Percentiles rank a stretch among this genome's conserved stretches.
phyloP scores from a whole-genome alignment of 2,113 vertebrate genomes.

The Nothocercus julius region DNA sequence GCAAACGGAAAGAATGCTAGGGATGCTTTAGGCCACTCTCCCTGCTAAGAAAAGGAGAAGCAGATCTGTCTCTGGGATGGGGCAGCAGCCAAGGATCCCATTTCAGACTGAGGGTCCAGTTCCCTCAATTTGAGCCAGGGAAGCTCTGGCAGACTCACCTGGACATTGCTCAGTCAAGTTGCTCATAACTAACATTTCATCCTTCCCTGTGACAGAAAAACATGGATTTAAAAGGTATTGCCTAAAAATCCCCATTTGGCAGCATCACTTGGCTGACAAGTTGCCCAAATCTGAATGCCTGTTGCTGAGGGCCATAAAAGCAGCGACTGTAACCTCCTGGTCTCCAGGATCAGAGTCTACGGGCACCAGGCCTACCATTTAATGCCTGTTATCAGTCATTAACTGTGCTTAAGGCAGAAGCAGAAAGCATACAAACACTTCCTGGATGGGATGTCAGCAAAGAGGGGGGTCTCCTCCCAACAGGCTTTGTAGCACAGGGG shows the following conservation, averaged over 20 bases:
- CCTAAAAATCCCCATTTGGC: not conserved
- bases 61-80: not conserved
- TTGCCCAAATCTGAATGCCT: not conserved
- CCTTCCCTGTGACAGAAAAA: not conserved
- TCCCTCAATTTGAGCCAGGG: not conserved
- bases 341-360: not conserved
- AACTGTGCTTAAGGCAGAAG: not conserved
- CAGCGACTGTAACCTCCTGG: not conserved
- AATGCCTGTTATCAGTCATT: not conserved
- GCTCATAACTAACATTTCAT: not conserved
- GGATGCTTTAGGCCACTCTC: not conserved
- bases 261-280: not conserved
- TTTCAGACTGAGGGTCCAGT: not conserved
- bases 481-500: not conserved
- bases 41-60: not conserved
- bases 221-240: no score
- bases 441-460: not conserved
- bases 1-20: not conserved
- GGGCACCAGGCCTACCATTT: not conserved
- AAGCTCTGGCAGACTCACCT: not conserved
- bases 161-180: not conserved
- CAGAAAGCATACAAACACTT: not conserved
- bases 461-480: not conserved
- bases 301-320: constrained; percentile 1
- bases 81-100: not conserved